A percentile compares a stretch with the other conserved stretches of the same genome.
Evolutionary conservation across 2,797 vertebrate species (phyloP).

Genomic region (Spinibarbus caldwelli): DNA sequence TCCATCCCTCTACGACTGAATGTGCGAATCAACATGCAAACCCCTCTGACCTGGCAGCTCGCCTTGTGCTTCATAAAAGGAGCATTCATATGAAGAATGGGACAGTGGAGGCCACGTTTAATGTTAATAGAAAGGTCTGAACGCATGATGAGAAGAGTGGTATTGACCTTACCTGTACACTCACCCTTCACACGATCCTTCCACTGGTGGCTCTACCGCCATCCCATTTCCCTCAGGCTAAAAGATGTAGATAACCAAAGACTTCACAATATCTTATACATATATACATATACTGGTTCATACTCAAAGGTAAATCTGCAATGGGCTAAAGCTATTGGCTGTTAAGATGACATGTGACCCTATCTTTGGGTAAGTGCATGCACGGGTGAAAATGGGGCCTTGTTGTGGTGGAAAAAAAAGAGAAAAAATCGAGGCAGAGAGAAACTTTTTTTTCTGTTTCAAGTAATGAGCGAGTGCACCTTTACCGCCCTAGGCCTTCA

Average conservation of each 20-base stretch:
- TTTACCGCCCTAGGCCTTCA: conserved; percentile 97
- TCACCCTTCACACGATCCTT: conserved; percentile 34
- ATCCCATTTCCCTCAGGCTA: conserved; percentile 33
- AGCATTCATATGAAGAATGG: conserved; percentile 42
- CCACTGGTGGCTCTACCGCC: conserved; percentile 21
- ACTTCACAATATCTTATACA: conserved; percentile 49
- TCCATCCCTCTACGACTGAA: conserved; percentile 22
- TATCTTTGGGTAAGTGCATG: conserved; percentile 62
- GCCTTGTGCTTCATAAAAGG: conserved; percentile 40
- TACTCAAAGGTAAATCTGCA: conserved; percentile 53
- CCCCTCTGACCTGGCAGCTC: not conserved
- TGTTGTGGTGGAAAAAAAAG: conserved; percentile 70
- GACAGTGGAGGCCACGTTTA: conserved; percentile 35
- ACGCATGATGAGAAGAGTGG: conserved; percentile 43
- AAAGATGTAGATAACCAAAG: conserved; percentile 48
- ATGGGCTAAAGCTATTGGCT: conserved; percentile 48
- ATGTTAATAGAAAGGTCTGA: conserved; percentile 56
- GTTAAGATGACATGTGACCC: conserved; percentile 60
- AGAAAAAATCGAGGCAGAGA: conserved; percentile 50
- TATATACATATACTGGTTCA: conserved; percentile 53
- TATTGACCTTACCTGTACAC: conserved; percentile 55
- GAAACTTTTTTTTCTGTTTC: conserved; percentile 89
- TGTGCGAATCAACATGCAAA: conserved; percentile 39
- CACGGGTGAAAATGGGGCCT: conserved; percentile 74
- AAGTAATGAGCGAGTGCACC: conserved; percentile 99